Conservation (phyloP, 1,140 invertebrate species). For the Microplitis mediator region DNA sequence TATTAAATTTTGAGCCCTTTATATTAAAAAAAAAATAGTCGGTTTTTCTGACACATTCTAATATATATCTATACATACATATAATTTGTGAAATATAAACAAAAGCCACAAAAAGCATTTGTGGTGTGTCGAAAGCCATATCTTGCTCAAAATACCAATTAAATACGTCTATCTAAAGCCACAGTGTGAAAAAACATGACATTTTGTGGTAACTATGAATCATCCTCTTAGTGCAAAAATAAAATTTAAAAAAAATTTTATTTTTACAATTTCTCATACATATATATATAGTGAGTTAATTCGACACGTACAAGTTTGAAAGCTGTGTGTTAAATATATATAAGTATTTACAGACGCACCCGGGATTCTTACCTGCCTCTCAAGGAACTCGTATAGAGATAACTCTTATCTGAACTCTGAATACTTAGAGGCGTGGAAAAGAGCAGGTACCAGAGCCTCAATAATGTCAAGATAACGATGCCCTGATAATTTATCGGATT, state of each 20-base stretch:
- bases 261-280: too few species aligned
- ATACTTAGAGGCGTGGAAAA: constrained; percentile 42
- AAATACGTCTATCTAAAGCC: background rate
- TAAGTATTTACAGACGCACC: constrained; percentile 12
- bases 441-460: constrained; percentile 48
- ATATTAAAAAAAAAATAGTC: too few species aligned
- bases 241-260: background rate
- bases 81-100: too few species aligned
- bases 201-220: background rate
- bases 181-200: constrained; percentile 4
- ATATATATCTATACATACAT: too few species aligned
- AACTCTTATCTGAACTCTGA: constrained; percentile 53
- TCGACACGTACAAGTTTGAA: background rate
- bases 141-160: too few species aligned
- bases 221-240: background rate
- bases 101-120: too few species aligned
- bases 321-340: constrained; percentile 5
- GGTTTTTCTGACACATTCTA: too few species aligned
- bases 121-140: too few species aligned
- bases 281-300: too few species aligned
- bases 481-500: constrained; percentile 51
- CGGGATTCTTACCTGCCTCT: constrained; percentile 38
- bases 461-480: constrained; percentile 48
- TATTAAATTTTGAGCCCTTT: too few species aligned
- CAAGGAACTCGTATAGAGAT: constrained; percentile 43